phyloP scores from a whole-genome alignment of 2,113 vertebrate genomes.

The Lonchura striata region DNA sequence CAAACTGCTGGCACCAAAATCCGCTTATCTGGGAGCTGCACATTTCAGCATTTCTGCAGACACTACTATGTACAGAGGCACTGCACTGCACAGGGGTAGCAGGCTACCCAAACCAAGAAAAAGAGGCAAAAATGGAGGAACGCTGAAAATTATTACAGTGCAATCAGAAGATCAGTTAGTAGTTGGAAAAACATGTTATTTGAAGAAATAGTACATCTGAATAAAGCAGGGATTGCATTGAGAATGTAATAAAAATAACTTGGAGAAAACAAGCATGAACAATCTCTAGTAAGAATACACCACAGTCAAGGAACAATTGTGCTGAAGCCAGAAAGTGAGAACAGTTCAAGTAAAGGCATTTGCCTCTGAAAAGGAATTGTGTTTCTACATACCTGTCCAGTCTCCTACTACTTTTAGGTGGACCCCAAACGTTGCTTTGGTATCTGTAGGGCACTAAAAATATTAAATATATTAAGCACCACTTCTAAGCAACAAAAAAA shows the following conservation, averaged over 20 bases:
- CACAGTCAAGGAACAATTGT: not conserved
- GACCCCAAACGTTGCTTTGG: slow-evolving; percentile 90
- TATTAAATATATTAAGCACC: slow-evolving; percentile 61
- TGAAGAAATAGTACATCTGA: not conserved
- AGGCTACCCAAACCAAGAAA: not conserved
- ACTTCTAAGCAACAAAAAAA: slow-evolving; percentile 36
- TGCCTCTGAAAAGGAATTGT: slow-evolving; percentile 23
- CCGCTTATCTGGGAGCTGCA: slow-evolving; percentile 51
- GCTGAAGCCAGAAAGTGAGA: not conserved
- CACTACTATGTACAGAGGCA: not conserved
- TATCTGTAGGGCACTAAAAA: slow-evolving; percentile 91
- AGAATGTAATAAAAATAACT: not conserved
- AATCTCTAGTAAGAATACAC: not conserved
- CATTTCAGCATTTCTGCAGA: slow-evolving; percentile 30
- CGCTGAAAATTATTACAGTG: not conserved
- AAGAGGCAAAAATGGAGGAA: not conserved
- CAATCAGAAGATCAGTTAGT: slow-evolving; percentile 8
- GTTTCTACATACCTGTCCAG: slow-evolving; percentile 91
- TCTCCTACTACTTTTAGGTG: slow-evolving; percentile 95
- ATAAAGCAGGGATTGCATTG: not conserved
- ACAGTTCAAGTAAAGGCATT: not conserved
- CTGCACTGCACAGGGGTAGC: not conserved
- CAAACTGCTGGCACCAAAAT: slow-evolving; percentile 34
- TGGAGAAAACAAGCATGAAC: not conserved
- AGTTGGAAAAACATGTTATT: not conserved